Conservation (phyloP, 37 sponge, comb jelly and placozoan species). For the Mnemiopsis leidyi region DNA sequence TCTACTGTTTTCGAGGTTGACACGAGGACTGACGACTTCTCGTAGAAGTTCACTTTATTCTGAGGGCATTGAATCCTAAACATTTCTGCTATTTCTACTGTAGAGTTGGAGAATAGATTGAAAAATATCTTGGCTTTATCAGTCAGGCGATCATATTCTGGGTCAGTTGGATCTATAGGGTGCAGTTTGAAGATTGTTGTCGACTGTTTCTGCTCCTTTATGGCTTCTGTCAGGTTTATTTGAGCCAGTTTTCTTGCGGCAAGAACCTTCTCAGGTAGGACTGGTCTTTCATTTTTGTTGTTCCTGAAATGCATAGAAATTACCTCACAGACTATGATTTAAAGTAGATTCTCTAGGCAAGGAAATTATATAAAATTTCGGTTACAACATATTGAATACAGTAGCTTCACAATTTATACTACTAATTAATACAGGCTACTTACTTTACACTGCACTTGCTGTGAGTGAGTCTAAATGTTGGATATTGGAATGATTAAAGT, state of each 20-base stretch:
- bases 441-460: not conserved
- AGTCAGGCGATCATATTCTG: not conserved
- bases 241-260: not conserved
- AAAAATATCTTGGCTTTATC: not conserved
- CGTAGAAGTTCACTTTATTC: constrained; percentile 25
- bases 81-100: not conserved
- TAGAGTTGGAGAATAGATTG: not conserved
- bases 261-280: not conserved
- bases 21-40: not conserved
- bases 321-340: too few relatives aligned
- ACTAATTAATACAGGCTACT: not conserved
- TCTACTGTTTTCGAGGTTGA: not conserved
- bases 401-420: not conserved
- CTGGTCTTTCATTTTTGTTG: not conserved
- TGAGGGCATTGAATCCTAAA: not conserved
- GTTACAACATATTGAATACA: not conserved
- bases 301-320: too few relatives aligned
- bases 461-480: not conserved
- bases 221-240: not conserved
- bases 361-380: not conserved
- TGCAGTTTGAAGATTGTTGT: not conserved
- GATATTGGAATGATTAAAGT: not conserved
- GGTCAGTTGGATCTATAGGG: not conserved
- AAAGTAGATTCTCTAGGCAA: too few relatives aligned
- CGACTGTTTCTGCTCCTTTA: not conserved